A percentile compares a stretch with the other conserved stretches of the same genome.
Evolutionary conservation across 2,797 vertebrate genomes (phyloP).

Genomic region (Peromyscus nudipes): DNA sequence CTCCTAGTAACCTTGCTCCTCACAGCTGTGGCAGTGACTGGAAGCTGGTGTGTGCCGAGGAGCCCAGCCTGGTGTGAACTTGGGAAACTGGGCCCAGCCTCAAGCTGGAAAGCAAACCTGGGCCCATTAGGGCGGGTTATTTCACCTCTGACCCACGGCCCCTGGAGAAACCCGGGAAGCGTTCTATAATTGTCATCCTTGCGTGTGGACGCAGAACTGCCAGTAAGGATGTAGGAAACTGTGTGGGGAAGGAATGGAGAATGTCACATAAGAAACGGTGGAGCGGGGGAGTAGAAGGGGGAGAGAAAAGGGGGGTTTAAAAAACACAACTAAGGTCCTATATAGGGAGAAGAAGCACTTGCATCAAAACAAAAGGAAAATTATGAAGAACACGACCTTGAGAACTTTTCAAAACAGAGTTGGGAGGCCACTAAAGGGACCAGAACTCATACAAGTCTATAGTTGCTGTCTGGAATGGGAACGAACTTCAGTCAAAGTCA

Average conservation of each 20-base stretch:
- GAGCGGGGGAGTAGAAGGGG: neutral
- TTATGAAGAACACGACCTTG: neutral
- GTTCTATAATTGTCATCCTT: conserved; percentile 6
- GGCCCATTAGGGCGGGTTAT: neutral
- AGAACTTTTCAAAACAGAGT: neutral
- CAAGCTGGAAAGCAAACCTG: neutral
- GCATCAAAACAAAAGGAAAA: neutral
- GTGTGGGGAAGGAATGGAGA: neutral
- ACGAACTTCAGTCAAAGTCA: neutral
- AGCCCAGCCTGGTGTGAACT: neutral
- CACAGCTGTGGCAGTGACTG: neutral
- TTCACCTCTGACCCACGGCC: neutral
- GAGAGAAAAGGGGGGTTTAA: no score
- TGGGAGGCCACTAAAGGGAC: neutral
- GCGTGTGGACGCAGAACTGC: neutral
- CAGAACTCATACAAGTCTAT: neutral
- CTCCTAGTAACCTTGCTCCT: neutral
- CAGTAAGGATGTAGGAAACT: neutral
- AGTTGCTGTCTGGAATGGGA: neutral
- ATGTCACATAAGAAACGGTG: neutral
- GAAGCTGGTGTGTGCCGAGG: neutral
- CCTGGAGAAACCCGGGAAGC: conserved; percentile 12
- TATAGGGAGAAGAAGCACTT: neutral
- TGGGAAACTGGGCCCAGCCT: neutral
- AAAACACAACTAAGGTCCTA: neutral